A percentile compares a stretch with the other conserved stretches of the same genome.
Conservation (phyloP, 2,797 vertebrate genomes). For the Pseudochaenichthys georgianus region DNA sequence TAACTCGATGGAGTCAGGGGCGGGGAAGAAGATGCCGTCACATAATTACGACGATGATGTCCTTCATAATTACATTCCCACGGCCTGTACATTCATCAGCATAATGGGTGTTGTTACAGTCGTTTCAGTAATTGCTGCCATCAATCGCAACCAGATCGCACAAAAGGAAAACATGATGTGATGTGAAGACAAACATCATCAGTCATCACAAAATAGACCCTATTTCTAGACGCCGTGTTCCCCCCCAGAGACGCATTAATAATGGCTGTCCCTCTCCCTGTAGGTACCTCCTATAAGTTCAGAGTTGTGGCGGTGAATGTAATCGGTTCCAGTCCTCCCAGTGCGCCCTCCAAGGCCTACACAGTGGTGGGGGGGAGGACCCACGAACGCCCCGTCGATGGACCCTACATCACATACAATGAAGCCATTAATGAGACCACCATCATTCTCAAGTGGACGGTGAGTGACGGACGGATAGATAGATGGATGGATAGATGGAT, state of each 20-base stretch:
- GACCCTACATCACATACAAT: conserved; percentile 98
- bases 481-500: too few relatives aligned
- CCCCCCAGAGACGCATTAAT: conserved; percentile 26
- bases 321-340: conserved; percentile 95
- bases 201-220: conserved; percentile 31
- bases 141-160: conserved; percentile 66
- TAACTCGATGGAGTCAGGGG: conserved; percentile 17
- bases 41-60: conserved; percentile 67
- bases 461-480: conserved; percentile 68
- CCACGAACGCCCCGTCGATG: conserved; percentile 91
- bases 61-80: conserved; percentile 71
- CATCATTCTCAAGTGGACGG: conserved; percentile 98
- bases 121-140: conserved; percentile 72
- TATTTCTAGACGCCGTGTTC: background rate
- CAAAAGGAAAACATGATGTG: conserved; percentile 57
- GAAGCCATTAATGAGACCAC: conserved; percentile 98
- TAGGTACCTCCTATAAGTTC: conserved; percentile 96
- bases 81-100: conserved; percentile 71
- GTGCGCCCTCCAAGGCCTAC: conserved; percentile 93
- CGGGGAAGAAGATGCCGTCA: conserved; percentile 33
- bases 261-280: conserved; percentile 3
- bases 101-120: conserved; percentile 74
- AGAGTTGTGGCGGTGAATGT: conserved; percentile 96
- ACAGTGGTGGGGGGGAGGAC: conserved; percentile 91
- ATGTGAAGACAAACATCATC: conserved; percentile 60